Evolutionary conservation across 2,888 invertebrate genomes (phyloP), one percentile per base, ranked within the genome.

Genomic region (Gymnosoma rotundatum): DNA sequence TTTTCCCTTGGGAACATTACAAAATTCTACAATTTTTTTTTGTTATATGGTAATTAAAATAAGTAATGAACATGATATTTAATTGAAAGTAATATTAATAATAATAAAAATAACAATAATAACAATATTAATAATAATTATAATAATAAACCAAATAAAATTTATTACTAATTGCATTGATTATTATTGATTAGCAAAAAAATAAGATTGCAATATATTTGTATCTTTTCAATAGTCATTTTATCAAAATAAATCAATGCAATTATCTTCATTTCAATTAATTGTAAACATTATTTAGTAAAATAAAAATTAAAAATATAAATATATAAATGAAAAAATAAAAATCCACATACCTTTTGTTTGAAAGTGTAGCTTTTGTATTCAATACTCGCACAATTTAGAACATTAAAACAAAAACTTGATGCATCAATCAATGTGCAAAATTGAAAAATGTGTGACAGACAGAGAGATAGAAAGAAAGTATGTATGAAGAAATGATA

Each of bases 261-360:
- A 69, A 52, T 42, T 7, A 66, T 56, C 42, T 45, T 52, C 36
- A 52, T 60, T 73, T 66, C 66, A 5, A 50, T 32, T 50, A 66
- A 42, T 45, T 25, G 52, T 52, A 5, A 52, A 52, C 20, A 8
- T 32, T 5, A 5, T 32, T 32, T 5, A 32, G 7, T 32, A 0
- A 21, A 52, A 32, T 12, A 21, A 20, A 36, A 32, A 60, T 20
- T 69, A 21, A 32, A 60, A 74, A n/a, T 69, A 60, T 16, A 52
- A 25, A 75, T 7, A 66, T 36, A 64, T 64, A 63, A 73, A 52
- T 56, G 72, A 78, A 38, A 80, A 73, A 61, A 72, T 64, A 79
- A 83, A 84, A 84, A 84, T 84, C 74, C 84, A 84, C 84, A 84
- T 84, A 84, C 84, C 84, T 84, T 84, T 78, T 67, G 48, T 20